Percentiles rank a stretch among this genome's conserved stretches.
Evolutionary conservation across 2,888 invertebrate species (phyloP).

Genomic region (Julus scandinavius): DNA sequence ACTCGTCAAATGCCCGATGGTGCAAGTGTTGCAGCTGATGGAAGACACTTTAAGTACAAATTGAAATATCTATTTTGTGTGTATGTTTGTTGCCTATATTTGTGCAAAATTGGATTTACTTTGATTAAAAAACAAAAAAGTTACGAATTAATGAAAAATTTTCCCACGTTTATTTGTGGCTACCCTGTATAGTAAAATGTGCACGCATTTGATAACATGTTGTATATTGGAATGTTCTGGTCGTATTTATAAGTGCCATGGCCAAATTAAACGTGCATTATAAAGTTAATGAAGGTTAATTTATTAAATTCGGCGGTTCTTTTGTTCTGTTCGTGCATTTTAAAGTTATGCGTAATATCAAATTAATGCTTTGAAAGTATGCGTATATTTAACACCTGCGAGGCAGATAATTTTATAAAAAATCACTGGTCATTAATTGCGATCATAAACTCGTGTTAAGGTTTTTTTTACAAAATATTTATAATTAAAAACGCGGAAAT

Average conservation of each 20-base stretch:
- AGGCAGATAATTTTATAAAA: not conserved
- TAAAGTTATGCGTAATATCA: not conserved
- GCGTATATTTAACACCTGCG: not conserved
- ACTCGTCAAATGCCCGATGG: no score
- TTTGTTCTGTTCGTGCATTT: not conserved
- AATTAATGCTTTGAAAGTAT: not conserved
- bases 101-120: no score
- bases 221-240: no score
- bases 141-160: no score
- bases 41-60: no score
- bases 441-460: not conserved
- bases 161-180: no score
- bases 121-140: no score
- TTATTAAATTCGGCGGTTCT: not conserved
- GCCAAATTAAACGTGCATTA: not conserved
- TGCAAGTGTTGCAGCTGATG: no score
- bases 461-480: not conserved
- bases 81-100: no score
- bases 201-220: no score
- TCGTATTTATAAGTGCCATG: not conserved
- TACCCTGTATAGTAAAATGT: no score
- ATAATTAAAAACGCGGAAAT: constrained; percentile 24
- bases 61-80: no score
- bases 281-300: not conserved
- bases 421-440: not conserved